phyloP scores from a whole-genome alignment of 2,888 invertebrate species.

The Rhyacophila evoluta region DNA sequence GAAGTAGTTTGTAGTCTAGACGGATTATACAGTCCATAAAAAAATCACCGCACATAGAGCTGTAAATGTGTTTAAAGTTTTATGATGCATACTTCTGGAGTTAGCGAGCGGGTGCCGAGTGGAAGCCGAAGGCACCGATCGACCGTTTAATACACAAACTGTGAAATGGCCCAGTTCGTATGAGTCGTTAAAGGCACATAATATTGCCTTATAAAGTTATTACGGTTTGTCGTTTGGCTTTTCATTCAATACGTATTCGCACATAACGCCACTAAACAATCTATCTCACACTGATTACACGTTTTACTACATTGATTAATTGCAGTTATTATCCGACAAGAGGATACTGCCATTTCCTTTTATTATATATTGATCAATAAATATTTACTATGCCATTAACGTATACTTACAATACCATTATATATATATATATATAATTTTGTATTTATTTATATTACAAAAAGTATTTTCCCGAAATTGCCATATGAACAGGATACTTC shows the following conservation, averaged over 20 bases:
- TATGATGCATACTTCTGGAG: constrained; percentile 36
- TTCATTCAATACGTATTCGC: background rate
- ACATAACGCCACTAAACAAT: background rate
- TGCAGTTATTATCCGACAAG: background rate
- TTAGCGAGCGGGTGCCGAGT: background rate
- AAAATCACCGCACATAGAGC: constrained; percentile 51
- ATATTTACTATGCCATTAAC: no score
- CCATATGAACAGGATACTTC: no score
- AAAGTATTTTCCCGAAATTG: no score
- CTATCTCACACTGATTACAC: background rate
- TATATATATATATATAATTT: no score
- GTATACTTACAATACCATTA: no score
- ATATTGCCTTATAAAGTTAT: background rate
- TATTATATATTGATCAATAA: no score
- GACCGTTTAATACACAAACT: constrained; percentile 4
- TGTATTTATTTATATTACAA: no score
- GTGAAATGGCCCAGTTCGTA: background rate
- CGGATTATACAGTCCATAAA: constrained; percentile 54
- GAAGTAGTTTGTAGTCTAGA: constrained; percentile 53
- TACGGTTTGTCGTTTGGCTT: background rate
- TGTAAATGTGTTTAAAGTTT: constrained; percentile 53
- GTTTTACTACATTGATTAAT: background rate
- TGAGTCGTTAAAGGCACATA: constrained; percentile 5
- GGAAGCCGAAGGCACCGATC: constrained; percentile 13
- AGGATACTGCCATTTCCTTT: no score